phyloP scores from a whole-genome alignment of 2,113 vertebrate genomes.

The Oophaga pumilio region DNA sequence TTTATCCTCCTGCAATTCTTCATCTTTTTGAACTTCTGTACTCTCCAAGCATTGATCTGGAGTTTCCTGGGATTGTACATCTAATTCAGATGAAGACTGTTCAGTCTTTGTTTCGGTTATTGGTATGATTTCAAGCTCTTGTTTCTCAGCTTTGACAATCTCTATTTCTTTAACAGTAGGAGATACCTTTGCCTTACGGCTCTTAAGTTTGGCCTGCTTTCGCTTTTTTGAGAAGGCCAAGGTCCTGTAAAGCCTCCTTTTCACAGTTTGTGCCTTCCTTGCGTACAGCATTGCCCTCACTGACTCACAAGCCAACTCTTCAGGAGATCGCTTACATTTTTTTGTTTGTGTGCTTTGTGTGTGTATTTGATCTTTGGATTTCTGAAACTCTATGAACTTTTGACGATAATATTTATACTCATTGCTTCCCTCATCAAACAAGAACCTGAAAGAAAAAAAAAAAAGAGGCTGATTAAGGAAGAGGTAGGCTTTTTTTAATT shows the following conservation, averaged over 20 bases:
- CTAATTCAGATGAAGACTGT: background rate
- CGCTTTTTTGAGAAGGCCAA: constrained; percentile 59
- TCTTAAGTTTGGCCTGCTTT: constrained; percentile 60
- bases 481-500: no score
- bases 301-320: constrained; percentile 58
- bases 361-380: constrained; percentile 44
- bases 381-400: constrained; percentile 68
- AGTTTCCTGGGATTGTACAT: no score
- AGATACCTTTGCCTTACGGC: background rate
- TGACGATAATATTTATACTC: constrained; percentile 77
- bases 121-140: constrained; percentile 50
- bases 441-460: constrained; percentile 67
- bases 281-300: constrained; percentile 72
- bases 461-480: background rate
- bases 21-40: background rate
- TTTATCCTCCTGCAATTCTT: background rate
- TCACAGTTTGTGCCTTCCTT: constrained; percentile 67
- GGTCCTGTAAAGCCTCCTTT: constrained; percentile 67
- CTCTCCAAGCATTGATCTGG: background rate
- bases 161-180: background rate
- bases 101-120: background rate
- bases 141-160: constrained; percentile 58
- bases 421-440: constrained; percentile 72
- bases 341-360: constrained; percentile 54
- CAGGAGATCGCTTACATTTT: constrained; percentile 5